Percentiles rank a stretch among this genome's conserved stretches.
These are phyloP conservation scores for Caerostris darwini DNA, from an alignment of 1,140 invertebrate genomes.

Conservation along the genomic window DNA sequence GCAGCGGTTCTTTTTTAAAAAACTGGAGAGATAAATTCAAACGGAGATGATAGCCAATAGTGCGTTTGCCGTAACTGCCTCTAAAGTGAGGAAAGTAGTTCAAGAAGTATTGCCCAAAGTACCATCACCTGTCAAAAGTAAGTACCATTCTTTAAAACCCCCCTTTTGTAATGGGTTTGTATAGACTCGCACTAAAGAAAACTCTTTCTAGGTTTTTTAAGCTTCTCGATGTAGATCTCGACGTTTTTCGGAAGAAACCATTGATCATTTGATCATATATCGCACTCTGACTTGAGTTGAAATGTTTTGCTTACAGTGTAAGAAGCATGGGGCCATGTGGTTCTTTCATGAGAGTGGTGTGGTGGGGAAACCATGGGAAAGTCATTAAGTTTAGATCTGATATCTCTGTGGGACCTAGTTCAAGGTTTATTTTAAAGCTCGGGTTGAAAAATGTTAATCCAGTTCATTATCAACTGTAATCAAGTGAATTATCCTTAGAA, in stretches of 20 bases:
- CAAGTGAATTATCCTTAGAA: not conserved
- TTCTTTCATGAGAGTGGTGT: not conserved
- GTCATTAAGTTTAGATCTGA: not conserved
- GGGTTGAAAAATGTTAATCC: not conserved
- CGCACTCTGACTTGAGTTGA: not conserved
- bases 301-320: not conserved
- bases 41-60: constrained; percentile 70
- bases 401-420: not conserved
- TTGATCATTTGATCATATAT: not conserved
- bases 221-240: not conserved
- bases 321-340: not conserved
- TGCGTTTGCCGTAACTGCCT: constrained; percentile 66
- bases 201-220: not conserved
- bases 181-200: not conserved
- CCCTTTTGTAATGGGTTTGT: constrained; percentile 5
- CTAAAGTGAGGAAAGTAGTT: constrained; percentile 57
- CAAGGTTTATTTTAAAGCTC: not conserved
- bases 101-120: constrained; percentile 45
- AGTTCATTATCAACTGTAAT: not conserved
- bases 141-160: constrained; percentile 39
- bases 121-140: constrained; percentile 66
- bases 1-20: constrained; percentile 1
- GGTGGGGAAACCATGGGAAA: not conserved
- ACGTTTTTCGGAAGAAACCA: not conserved
- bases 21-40: constrained; percentile 46